Conservation (phyloP, 2,888 invertebrate species). For the Homarus gammarus region DNA sequence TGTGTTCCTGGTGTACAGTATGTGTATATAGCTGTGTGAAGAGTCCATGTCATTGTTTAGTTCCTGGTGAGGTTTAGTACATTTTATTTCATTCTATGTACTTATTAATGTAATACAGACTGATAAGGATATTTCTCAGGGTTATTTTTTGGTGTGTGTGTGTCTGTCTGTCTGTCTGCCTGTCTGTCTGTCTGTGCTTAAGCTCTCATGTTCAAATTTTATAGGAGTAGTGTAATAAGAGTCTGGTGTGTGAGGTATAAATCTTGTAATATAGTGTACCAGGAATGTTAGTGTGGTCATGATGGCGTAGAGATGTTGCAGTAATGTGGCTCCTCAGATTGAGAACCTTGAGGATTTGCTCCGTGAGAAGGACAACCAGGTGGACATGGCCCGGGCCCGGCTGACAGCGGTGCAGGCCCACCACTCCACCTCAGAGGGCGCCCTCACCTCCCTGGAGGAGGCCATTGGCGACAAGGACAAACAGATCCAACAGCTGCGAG, state of each 20-base stretch:
- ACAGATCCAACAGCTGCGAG: slow-evolving; percentile 95
- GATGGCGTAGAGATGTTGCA: background rate
- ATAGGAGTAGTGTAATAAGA: background rate
- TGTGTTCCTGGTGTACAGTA: too few relatives aligned
- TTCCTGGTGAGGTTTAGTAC: too few relatives aligned
- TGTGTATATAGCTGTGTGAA: too few relatives aligned
- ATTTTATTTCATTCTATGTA: too few relatives aligned
- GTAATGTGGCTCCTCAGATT: slow-evolving; percentile 83
- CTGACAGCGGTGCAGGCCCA: slow-evolving; percentile 89
- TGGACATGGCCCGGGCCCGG: slow-evolving; percentile 95
- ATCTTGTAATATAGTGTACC: background rate
- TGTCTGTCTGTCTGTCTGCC: too few relatives aligned
- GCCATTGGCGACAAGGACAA: slow-evolving; percentile 97
- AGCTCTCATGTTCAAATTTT: too few relatives aligned
- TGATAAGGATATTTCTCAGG: too few relatives aligned
- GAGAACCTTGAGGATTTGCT: slow-evolving; percentile 98
- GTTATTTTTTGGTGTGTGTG: too few relatives aligned
- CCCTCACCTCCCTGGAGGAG: slow-evolving; percentile 94
- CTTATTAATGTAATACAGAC: too few relatives aligned
- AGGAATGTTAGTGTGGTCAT: background rate
- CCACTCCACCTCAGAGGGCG: slow-evolving; percentile 94
- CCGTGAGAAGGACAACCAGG: slow-evolving; percentile 98
- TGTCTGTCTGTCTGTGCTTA: too few relatives aligned
- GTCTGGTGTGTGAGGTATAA: background rate
- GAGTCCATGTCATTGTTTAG: background rate